Conservation (phyloP, 1,140 invertebrate genomes). For the Antheraea pernyi region DNA sequence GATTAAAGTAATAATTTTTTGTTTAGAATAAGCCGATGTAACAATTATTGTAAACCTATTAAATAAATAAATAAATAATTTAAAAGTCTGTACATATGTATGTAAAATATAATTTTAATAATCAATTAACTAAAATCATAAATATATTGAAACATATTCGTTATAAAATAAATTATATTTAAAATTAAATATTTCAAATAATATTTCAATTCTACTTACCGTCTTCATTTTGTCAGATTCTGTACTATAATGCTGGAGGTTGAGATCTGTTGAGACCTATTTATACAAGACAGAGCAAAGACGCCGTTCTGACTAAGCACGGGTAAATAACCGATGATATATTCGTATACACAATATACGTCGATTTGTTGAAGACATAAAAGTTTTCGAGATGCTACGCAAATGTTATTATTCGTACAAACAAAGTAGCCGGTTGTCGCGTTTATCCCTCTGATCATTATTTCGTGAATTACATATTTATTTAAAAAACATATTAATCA, state of each 20-base stretch:
- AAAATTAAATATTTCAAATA: neutral
- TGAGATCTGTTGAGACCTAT: conserved; percentile 26
- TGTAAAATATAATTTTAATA: no score
- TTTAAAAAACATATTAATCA: no score
- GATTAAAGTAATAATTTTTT: no score
- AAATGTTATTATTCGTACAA: no score
- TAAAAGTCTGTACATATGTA: no score
- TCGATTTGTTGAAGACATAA: neutral
- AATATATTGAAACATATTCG: no score
- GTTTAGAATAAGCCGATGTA: no score
- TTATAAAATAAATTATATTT: neutral
- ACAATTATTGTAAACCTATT: no score
- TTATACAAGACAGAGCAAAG: conserved; percentile 28
- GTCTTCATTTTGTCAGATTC: conserved; percentile 39
- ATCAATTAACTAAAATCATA: no score
- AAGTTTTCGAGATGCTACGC: neutral
- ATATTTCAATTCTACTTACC: conserved; percentile 30
- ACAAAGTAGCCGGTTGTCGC: neutral
- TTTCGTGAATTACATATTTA: no score
- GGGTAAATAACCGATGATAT: conserved; percentile 41
- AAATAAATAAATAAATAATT: no score
- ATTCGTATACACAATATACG: neutral
- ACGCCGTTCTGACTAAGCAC: conserved; percentile 31
- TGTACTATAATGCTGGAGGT: conserved; percentile 26
- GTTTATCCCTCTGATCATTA: no score